Percentiles rank a stretch among this genome's conserved stretches.
Conservation (phyloP, 2,888 invertebrate species). For the Cheilosia variabilis region DNA sequence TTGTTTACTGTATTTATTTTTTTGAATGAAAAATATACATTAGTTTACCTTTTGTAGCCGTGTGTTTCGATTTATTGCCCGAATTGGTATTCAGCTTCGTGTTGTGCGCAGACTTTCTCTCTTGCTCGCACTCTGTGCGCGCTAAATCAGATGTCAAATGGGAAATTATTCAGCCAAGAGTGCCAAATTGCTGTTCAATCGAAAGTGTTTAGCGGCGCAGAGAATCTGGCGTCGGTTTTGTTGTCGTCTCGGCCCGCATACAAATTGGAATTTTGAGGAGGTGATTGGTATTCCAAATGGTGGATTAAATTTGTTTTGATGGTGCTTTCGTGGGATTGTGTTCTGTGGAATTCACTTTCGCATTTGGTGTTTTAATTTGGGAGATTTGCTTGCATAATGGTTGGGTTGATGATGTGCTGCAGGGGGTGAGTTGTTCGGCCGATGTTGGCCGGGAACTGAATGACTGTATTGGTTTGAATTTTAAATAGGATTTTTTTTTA, state of each 20-base stretch:
- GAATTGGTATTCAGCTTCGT: constrained; percentile 56
- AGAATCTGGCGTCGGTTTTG: constrained; percentile 13
- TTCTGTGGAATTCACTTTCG: constrained; percentile 55
- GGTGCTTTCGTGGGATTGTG: not conserved
- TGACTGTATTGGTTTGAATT: no score
- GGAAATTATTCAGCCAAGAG: constrained; percentile 41
- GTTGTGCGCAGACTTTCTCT: constrained; percentile 47
- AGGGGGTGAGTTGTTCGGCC: not conserved
- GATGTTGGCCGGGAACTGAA: no score
- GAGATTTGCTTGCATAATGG: not conserved
- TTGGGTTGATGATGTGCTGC: not conserved
- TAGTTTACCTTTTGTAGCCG: constrained; percentile 24
- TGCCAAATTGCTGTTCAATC: constrained; percentile 57
- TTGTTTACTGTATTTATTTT: constrained; percentile 67
- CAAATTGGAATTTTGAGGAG: constrained; percentile 38
- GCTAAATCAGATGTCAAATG: constrained; percentile 54
- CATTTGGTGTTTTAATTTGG: constrained; percentile 22
- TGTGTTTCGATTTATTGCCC: not conserved
- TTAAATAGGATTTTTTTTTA: no score
- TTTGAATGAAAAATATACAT: constrained; percentile 39
- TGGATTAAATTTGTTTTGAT: constrained; percentile 14
- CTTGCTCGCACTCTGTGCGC: constrained; percentile 46
- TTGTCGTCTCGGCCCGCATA: constrained; percentile 34
- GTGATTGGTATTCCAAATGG: constrained; percentile 53
- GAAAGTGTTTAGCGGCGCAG: constrained; percentile 25